phyloP scores from a whole-genome alignment of 2,888 invertebrate species.

The Ellobium chinense region DNA sequence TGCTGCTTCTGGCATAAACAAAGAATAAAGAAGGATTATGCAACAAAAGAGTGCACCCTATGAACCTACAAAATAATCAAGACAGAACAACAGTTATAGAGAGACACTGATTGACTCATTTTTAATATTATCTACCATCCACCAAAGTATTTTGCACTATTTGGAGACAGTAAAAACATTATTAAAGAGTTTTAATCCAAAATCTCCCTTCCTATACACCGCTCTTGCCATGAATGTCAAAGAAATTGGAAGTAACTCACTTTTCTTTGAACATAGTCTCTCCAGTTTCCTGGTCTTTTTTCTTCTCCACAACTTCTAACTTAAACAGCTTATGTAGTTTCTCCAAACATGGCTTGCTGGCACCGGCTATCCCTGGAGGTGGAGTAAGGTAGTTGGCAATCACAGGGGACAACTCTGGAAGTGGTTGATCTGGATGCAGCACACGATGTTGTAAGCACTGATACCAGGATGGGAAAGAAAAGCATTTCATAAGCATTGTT shows the following conservation, averaged over 20 bases:
- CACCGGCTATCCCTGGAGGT: conserved; percentile 69
- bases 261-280: conserved; percentile 73
- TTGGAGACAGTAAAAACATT: no score
- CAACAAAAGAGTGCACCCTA: no score
- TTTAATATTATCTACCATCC: no score
- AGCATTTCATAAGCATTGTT: no score
- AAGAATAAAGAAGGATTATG: no score
- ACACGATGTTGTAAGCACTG: conserved; percentile 83
- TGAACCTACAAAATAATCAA: no score
- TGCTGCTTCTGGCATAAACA: no score
- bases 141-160: no score
- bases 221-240: not conserved
- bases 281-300: conserved; percentile 71
- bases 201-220: not conserved
- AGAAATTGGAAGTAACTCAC: conserved; percentile 63
- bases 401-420: conserved; percentile 81
- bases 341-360: conserved; percentile 66
- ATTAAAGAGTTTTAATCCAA: not conserved
- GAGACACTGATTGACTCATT: no score
- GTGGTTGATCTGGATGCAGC: conserved; percentile 82
- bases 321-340: conserved; percentile 72
- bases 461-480: no score
- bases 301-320: conserved; percentile 72
- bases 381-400: conserved; percentile 73
- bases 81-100: no score